Conservation (phyloP, 2,888 invertebrate species). For the Cyaniris semiargus region DNA sequence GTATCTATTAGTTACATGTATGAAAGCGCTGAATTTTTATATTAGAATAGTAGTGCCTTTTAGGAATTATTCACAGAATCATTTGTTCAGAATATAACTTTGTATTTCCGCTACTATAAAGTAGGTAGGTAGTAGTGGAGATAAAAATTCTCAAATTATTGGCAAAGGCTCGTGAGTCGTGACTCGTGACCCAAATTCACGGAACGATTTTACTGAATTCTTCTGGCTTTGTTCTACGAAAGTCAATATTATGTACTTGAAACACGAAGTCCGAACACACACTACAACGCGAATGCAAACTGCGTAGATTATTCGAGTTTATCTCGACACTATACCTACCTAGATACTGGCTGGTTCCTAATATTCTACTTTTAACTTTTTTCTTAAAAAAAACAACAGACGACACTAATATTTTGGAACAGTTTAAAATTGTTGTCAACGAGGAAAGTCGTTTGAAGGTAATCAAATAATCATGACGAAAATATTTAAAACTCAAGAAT, state of each 20-base stretch:
- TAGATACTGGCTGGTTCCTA: background rate
- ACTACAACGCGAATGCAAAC: background rate
- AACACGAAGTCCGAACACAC: background rate
- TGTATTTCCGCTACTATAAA: too few species aligned
- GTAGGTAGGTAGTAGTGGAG: too few species aligned
- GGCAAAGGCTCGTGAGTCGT: too few species aligned
- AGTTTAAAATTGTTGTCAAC: background rate
- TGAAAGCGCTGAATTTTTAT: too few species aligned
- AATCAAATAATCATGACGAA: background rate
- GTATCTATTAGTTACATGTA: too few species aligned
- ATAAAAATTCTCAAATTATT: too few species aligned
- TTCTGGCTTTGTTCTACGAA: background rate
- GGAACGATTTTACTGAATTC: background rate
- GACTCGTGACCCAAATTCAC: too few species aligned
- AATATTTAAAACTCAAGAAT: background rate
- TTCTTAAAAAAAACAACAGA: background rate
- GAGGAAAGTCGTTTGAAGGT: background rate
- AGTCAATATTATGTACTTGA: background rate
- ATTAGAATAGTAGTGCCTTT: too few species aligned
- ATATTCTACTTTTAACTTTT: background rate
- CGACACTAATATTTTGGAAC: background rate
- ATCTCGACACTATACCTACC: background rate
- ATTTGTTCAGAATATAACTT: too few species aligned
- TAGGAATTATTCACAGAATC: too few species aligned
- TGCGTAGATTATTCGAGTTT: background rate